These are phyloP conservation scores for Scaptomyza caliginosa DNA, from an alignment of 2,888 invertebrate genomes.

Conservation along the genomic window DNA sequence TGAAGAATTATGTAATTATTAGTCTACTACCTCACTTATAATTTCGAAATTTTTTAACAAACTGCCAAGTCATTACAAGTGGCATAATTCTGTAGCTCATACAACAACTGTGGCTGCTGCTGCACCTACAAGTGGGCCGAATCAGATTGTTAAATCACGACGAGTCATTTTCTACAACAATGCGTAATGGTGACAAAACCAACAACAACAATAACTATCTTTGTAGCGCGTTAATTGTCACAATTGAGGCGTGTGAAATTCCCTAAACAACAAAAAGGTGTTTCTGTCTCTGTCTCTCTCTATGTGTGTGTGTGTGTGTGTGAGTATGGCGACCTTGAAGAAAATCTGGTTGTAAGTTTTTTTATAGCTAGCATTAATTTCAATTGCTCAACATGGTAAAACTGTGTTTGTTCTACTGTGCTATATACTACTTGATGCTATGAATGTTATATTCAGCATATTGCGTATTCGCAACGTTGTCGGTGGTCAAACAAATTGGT, in stretches of 20 bases:
- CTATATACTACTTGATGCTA: conserved; percentile 32
- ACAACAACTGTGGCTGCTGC: conserved; percentile 25
- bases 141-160: conserved; percentile 61
- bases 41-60: conserved; percentile 40
- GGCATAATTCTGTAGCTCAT: conserved; percentile 63
- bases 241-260: conserved; percentile 79
- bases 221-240: conserved; percentile 62
- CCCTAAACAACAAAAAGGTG: conserved; percentile 41
- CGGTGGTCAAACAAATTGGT: conserved; percentile 41
- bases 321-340: conserved; percentile 65
- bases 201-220: conserved; percentile 22
- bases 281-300: too few species aligned
- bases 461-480: conserved; percentile 52
- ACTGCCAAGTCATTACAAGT: conserved; percentile 59
- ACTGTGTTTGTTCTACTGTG: conserved; percentile 55
- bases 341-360: conserved; percentile 37
- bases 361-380: conserved; percentile 53
- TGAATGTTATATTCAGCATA: conserved; percentile 37
- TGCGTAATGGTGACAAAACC: conserved; percentile 50
- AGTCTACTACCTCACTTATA: background rate
- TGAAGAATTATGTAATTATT: background rate
- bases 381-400: conserved; percentile 55
- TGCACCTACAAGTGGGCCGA: conserved; percentile 61
- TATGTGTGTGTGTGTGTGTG: conserved; percentile 5
- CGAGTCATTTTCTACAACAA: conserved; percentile 65